Evolutionary conservation across 1,140 invertebrate genomes (phyloP), one percentile per base, ranked within the genome.

Genomic region (Drosophila pruinosa): DNA sequence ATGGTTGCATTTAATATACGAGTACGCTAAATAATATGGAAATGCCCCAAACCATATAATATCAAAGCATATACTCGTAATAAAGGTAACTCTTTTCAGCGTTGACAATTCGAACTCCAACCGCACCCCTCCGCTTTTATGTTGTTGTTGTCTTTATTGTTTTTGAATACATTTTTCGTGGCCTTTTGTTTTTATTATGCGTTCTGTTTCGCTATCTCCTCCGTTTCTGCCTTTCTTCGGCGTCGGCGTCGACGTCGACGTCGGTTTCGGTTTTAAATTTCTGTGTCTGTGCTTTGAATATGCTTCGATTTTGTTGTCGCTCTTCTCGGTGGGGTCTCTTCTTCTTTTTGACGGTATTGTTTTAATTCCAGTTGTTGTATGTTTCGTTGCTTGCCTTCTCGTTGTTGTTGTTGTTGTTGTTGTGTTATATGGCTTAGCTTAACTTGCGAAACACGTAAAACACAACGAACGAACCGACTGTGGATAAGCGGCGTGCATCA

Each of bases 401-500:
- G 14, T 43, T 70, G 63, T 57, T 71, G 47, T 57, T 61, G 65
- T 15, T 26, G 45, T n/a, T 67, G 50, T 58, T 43, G 34, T 19
- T 38, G 8, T 59, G 54, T 28, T 59, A 34, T 34, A 26, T 52
- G 19, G 64, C 68, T 85, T 74, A 19, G 65, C 64, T 85, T 77
- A 86, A 81, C 57, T 86, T 85, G 81, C 80, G 77, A 85, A 85
- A 86, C 80, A 85, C 81, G 80, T 85, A 79, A 67, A 67, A 63
- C 26, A 36, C 41, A 54, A 50, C 50, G 38, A 47, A 64, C 26
- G n/a, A n/a, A 31, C 28, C 31, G 12, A 34, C 26, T n/a, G 17
- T 22, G 58, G 24, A 1, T 38, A 22, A n/a, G 22, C 7, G 22
- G 62, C 5, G 41, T 8, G 14, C 48, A 31, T 28, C 24, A 10